phyloP scores from a whole-genome alignment of 2,113 vertebrate genomes.

The Hirundichthys speculiger region DNA sequence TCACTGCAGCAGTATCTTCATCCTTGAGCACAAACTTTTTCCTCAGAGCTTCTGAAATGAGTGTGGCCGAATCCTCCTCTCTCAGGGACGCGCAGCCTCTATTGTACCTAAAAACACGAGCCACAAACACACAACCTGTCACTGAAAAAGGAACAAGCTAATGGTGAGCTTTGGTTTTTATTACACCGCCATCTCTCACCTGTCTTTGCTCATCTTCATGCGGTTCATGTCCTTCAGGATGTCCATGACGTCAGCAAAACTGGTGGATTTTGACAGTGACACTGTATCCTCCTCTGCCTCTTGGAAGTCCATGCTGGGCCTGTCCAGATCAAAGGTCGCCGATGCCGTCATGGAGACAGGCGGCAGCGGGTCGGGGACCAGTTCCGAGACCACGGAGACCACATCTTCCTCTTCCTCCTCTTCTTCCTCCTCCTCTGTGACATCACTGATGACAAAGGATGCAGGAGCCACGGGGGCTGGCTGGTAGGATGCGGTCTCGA shows the following conservation, averaged over 20 bases:
- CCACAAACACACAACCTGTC: background rate
- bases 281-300: slow-evolving; percentile 92
- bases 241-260: slow-evolving; percentile 98
- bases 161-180: background rate
- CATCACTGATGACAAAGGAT: slow-evolving; percentile 97
- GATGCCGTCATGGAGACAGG: slow-evolving; percentile 89
- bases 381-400: slow-evolving; percentile 86
- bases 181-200: slow-evolving; percentile 73
- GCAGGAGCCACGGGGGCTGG: slow-evolving; percentile 80
- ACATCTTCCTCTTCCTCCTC: slow-evolving; percentile 80
- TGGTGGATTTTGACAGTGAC: slow-evolving; percentile 97
- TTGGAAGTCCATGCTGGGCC: slow-evolving; percentile 86
- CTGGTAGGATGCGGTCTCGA: slow-evolving; percentile 87
- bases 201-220: slow-evolving; percentile 96
- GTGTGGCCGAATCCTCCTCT: slow-evolving; percentile 91
- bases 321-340: slow-evolving; percentile 87
- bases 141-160: background rate
- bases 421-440: slow-evolving; percentile 91
- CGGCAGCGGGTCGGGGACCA: slow-evolving; percentile 84
- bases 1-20: slow-evolving; percentile 83
- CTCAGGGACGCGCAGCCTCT: slow-evolving; percentile 88
- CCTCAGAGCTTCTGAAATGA: slow-evolving; percentile 93
- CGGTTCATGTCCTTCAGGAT: slow-evolving; percentile 98
- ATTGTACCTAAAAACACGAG: slow-evolving; percentile 75
- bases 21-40: slow-evolving; percentile 95